Evolutionary conservation across 1,140 invertebrate species (phyloP).

Genomic region (Scaptomyza hsui): DNA sequence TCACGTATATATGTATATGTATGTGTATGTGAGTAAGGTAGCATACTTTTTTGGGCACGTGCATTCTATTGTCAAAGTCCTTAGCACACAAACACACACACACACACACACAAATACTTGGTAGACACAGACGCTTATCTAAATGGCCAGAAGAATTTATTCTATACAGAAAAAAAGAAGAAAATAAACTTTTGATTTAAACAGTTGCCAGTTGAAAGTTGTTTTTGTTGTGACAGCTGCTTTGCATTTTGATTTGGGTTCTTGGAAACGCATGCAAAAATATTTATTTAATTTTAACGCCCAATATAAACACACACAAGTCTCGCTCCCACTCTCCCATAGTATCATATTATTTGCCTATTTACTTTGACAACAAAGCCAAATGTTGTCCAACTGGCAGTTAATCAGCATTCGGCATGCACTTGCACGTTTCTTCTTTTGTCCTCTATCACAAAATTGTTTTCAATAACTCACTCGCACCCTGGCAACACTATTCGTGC

Average conservation of each 20-base stretch:
- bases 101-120: not conserved
- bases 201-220: slow-evolving; percentile 21
- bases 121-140: slow-evolving; percentile 38
- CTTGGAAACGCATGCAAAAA: slow-evolving; percentile 37
- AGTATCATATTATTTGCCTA: slow-evolving; percentile 10
- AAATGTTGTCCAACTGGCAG: slow-evolving; percentile 57
- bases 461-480: slow-evolving; percentile 46
- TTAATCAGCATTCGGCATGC: slow-evolving; percentile 65
- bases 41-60: slow-evolving; percentile 20
- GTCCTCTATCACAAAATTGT: slow-evolving; percentile 10
- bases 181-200: slow-evolving; percentile 45
- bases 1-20: not conserved
- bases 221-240: slow-evolving; percentile 59
- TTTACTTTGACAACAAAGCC: slow-evolving; percentile 57
- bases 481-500: slow-evolving; percentile 2
- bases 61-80: slow-evolving; percentile 25
- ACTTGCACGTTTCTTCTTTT: slow-evolving; percentile 42
- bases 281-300: slow-evolving; percentile 72
- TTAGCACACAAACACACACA: not conserved
- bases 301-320: slow-evolving; percentile 17
- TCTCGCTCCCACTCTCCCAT: not conserved
- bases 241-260: slow-evolving; percentile 71
- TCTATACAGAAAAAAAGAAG: not conserved
- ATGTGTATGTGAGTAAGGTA: slow-evolving; percentile 1
- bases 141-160: slow-evolving; percentile 33